Evolutionary conservation across 2,113 vertebrate genomes (phyloP), one percentile per base, ranked within the genome.

Genomic region (Pseudonaja textilis): DNA sequence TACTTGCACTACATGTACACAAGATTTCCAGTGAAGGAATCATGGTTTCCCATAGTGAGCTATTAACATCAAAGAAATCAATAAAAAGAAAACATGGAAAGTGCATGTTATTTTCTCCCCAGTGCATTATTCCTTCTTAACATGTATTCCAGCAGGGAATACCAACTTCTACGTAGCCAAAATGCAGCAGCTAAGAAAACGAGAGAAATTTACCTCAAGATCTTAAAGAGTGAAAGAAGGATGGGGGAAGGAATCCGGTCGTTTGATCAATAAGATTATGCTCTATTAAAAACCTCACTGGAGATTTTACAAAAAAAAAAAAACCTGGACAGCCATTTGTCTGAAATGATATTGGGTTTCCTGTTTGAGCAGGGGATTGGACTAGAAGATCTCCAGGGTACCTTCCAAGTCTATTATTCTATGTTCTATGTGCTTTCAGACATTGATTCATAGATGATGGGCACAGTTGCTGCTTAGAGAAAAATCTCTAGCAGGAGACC

Each of bases 1-100:
- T 93, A 56, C 0, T 0, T 92, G 81, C 12, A 92, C 29, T 85
- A 2, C 61, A 47, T 45, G 87, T 74, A 57, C 22, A 1, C 0
- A n/a, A 90, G 52, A 88, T 26, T 92, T 88, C 86, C n/a, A 88
- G 69, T 69, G 64, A 88, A 92, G 50, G 45, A 2, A 34, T 74
- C n/a, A 22, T 11, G n/a, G 47, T 74, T 45, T 56, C 59, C 87
- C 61, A 88, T 56, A 88, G 8, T n/a, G 57, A 39, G 11, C 8
- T 3, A 23, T 91, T 14, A 42, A 91, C n/a, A 91, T 29, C 1
- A 45, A 42, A 85, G 5, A 42, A 90, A 54, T 8, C 29, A 55
- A 47, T 42, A 69, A 69, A 20, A 91, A 11, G 57, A 34, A 54
- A 88, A 69, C 29, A 52, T 88, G 45, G 23, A 86, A 91, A 55